These are phyloP conservation scores for Pavo muticus DNA, from an alignment of 2,113 vertebrate species.

Conservation along the genomic window DNA sequence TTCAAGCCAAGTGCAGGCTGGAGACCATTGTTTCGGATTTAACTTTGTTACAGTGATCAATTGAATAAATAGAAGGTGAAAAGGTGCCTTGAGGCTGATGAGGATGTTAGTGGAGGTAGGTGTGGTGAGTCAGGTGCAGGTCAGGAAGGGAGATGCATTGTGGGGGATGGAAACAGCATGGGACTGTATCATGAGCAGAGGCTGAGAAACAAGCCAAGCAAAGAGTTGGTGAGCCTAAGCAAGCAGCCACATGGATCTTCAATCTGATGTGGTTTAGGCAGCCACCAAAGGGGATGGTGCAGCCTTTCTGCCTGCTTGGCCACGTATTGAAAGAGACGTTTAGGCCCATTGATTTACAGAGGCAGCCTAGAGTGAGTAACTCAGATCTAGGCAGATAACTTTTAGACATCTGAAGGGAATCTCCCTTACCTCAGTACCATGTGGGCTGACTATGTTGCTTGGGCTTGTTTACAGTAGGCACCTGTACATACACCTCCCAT, in stretches of 20 bases:
- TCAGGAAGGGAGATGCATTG: background rate
- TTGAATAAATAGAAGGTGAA: background rate
- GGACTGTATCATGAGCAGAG: background rate
- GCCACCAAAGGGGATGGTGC: background rate
- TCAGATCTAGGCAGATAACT: background rate
- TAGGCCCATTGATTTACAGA: background rate
- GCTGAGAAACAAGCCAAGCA: background rate
- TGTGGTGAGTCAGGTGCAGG: background rate
- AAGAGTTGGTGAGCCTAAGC: background rate
- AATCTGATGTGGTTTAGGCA: background rate
- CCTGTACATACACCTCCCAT: background rate
- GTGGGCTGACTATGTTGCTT: background rate
- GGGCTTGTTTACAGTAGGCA: background rate
- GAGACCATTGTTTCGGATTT: slow-evolving; percentile 8
- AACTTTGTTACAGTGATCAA: background rate
- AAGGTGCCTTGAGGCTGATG: background rate
- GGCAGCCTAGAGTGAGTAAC: background rate
- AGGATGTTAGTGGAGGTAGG: background rate
- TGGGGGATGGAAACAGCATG: background rate
- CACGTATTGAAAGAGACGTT: background rate
- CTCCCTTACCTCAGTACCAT: background rate
- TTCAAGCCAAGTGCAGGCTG: background rate
- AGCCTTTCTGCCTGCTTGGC: background rate
- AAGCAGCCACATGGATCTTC: background rate
- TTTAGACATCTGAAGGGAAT: background rate